These are phyloP conservation scores for Glaucopsyche alexis DNA, from an alignment of 2,888 invertebrate species.

Conservation along the genomic window DNA sequence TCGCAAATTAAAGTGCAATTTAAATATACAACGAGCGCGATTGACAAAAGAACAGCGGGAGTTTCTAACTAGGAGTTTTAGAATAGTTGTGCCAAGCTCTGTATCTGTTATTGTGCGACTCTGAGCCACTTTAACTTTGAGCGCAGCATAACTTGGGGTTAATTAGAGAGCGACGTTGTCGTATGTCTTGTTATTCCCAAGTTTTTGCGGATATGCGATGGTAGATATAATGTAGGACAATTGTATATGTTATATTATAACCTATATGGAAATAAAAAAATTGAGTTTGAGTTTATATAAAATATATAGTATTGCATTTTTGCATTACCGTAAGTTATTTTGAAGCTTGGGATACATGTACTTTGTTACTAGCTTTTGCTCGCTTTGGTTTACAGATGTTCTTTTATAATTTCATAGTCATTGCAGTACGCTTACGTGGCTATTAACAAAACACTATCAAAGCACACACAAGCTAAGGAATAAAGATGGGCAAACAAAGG, in stretches of 20 bases:
- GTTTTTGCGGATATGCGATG: background rate
- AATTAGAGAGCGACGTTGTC: constrained; percentile 35
- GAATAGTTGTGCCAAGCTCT: constrained; percentile 18
- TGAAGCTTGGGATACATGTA: background rate
- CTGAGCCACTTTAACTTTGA: constrained; percentile 39
- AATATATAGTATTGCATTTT: background rate
- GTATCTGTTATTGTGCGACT: constrained; percentile 24
- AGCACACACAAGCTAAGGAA: background rate
- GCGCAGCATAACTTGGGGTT: constrained; percentile 32
- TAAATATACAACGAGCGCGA: background rate
- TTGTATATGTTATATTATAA: no score
- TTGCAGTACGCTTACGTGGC: no score
- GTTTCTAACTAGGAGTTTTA: constrained; percentile 12
- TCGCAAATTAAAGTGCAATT: background rate
- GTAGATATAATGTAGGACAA: no score
- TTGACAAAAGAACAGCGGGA: constrained; percentile 9
- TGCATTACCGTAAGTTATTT: background rate
- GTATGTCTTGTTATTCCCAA: background rate
- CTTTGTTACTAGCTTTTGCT: no score
- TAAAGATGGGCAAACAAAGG: background rate
- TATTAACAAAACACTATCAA: background rate
- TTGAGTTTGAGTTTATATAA: no score
- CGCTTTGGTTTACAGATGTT: no score
- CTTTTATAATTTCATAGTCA: no score
- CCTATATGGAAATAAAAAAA: no score